Evolutionary conservation across 1,140 invertebrate species (phyloP).

Genomic region (Argopecten irradians): DNA sequence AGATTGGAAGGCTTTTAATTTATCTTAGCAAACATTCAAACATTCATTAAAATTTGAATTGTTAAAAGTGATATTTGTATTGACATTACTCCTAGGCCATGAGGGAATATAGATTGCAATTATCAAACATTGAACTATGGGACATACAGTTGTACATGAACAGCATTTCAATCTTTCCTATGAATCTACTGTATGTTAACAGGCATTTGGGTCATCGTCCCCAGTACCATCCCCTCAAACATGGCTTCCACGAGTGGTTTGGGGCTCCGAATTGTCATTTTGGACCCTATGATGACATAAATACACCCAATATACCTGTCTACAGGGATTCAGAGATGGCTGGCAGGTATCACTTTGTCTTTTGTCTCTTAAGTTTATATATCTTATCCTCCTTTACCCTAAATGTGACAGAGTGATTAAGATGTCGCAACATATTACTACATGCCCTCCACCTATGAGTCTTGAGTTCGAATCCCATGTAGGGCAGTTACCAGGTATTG

Average conservation of each 20-base stretch:
- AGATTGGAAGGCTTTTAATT: background rate
- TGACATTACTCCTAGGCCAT: no score
- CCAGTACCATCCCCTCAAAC: conserved; percentile 77
- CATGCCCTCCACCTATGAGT: no score
- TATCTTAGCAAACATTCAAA: background rate
- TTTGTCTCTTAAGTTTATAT: no score
- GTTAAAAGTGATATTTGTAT: background rate
- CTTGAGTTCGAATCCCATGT: no score
- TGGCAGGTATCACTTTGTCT: conserved; percentile 71
- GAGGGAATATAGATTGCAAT: no score
- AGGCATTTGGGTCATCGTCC: conserved; percentile 79
- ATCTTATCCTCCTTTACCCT: no score
- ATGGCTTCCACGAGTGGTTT: conserved; percentile 79
- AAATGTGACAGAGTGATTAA: no score
- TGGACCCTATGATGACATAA: conserved; percentile 77
- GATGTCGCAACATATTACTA: no score
- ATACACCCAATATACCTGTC: conserved; percentile 78
- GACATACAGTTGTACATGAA: no score
- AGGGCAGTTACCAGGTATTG: no score
- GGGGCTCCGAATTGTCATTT: conserved; percentile 79
- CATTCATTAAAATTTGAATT: background rate
- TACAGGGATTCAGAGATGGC: conserved; percentile 77
- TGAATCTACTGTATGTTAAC: background rate
- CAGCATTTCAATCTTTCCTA: background rate
- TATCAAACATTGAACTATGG: no score